Percentiles rank a stretch among this genome's conserved stretches.
Evolutionary conservation across 2,888 invertebrate species (phyloP).

Genomic region (Lamellibrachia satsuma): DNA sequence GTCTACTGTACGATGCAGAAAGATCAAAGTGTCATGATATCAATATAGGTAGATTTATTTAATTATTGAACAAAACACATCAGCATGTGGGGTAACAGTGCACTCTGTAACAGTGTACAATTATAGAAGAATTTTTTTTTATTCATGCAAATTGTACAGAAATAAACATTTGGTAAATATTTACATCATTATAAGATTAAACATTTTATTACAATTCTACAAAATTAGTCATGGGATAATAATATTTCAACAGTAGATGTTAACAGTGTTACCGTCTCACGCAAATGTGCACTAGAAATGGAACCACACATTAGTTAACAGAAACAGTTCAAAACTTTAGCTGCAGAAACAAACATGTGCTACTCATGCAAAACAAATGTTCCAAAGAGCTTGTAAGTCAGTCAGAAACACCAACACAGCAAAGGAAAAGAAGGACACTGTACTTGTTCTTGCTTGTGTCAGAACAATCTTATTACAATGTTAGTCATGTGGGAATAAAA

Average conservation of each 20-base stretch:
- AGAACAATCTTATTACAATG: background rate
- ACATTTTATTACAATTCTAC: background rate
- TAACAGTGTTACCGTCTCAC: background rate
- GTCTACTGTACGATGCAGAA: background rate
- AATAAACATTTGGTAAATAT: background rate
- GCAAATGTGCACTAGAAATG: background rate
- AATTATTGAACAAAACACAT: background rate
- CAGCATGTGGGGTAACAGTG: background rate
- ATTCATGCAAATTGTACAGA: background rate
- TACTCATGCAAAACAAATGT: background rate
- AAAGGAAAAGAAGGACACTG: background rate
- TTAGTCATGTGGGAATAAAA: background rate
- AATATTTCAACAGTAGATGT: background rate
- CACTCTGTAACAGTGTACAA: background rate
- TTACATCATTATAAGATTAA: background rate
- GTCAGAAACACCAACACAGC: background rate
- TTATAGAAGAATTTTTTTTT: background rate
- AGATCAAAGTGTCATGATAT: background rate
- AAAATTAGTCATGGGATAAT: background rate
- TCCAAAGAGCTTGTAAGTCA: background rate
- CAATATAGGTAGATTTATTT: background rate
- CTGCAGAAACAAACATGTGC: background rate
- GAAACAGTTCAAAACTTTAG: background rate
- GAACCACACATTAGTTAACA: background rate
- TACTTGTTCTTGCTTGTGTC: background rate